Conservation (phyloP, 2,888 invertebrate species). For the Homarus gammarus region DNA sequence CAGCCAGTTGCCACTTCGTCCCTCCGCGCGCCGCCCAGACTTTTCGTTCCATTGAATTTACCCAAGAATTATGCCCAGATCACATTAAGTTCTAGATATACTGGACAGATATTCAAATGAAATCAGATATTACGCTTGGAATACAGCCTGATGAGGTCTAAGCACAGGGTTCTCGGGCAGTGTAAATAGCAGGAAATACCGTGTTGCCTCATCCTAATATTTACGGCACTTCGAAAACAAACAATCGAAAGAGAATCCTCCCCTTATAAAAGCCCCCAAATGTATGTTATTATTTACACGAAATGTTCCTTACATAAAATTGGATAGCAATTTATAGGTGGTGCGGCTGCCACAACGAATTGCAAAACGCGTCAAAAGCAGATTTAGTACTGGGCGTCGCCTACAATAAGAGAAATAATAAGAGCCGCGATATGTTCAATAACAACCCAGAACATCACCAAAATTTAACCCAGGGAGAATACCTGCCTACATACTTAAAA, state of each 20-base stretch:
- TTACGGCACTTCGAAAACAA: not conserved
- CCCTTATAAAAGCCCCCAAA: not conserved
- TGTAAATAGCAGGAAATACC: slow-evolving; percentile 29
- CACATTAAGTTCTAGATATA: too few species aligned
- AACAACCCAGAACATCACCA: not conserved
- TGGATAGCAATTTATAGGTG: not conserved
- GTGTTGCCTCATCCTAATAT: not conserved
- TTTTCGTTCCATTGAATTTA: too few species aligned
- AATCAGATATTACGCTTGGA: too few species aligned
- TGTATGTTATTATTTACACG: slow-evolving; percentile 21
- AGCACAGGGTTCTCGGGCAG: too few species aligned
- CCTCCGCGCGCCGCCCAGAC: not conserved
- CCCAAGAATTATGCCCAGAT: too few species aligned
- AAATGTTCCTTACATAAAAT: slow-evolving; percentile 13
- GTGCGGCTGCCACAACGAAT: slow-evolving; percentile 27
- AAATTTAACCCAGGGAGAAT: not conserved
- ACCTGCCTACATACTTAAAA: too few species aligned
- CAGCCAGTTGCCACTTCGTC: slow-evolving; percentile 6
- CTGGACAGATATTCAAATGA: too few species aligned
- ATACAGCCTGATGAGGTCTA: not conserved
- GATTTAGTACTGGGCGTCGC: slow-evolving; percentile 28
- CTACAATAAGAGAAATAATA: not conserved
- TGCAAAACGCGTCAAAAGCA: not conserved
- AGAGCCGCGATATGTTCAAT: not conserved
- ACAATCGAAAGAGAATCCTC: slow-evolving; percentile 4